These are phyloP conservation scores for Anguilla rostrata DNA, from an alignment of 2,113 vertebrate species.

Conservation along the genomic window DNA sequence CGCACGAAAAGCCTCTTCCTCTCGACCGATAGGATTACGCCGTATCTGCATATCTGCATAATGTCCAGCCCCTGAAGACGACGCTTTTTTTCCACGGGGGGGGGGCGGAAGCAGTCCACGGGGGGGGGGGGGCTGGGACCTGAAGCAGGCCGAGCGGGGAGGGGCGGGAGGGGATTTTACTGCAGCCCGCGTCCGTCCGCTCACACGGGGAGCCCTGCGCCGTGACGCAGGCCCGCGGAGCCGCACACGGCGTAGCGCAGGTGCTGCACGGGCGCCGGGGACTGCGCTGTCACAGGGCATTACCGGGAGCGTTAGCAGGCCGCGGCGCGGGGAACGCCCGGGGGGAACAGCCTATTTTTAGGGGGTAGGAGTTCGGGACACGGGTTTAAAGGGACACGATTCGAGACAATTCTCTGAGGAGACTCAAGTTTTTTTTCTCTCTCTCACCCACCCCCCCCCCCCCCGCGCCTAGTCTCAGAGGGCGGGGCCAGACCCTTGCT, in stretches of 20 bases:
- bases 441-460: too few relatives aligned
- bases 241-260: neutral
- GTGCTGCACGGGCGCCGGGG: neutral
- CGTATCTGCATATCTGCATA: slow-evolving; percentile 20
- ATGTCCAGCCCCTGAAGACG: slow-evolving; percentile 1
- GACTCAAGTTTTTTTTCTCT: slow-evolving; percentile 25
- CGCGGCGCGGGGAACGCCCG: neutral
- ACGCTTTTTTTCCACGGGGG: slow-evolving; percentile 3
- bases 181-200: neutral
- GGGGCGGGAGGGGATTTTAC: too few relatives aligned
- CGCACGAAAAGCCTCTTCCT: slow-evolving; percentile 34
- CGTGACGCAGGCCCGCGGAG: neutral
- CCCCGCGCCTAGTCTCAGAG: neutral
- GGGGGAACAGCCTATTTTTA: too few relatives aligned
- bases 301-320: neutral
- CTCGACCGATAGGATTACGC: slow-evolving; percentile 17
- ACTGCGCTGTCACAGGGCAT: neutral
- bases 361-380: slow-evolving; percentile 32
- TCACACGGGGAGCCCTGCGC: neutral
- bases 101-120: neutral
- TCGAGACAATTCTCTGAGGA: slow-evolving; percentile 1
- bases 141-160: neutral
- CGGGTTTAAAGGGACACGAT: slow-evolving; percentile 18
- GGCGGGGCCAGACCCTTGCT: slow-evolving; percentile 34
- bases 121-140: neutral